Percentiles rank a stretch among this genome's conserved stretches.
phyloP scores from a whole-genome alignment of 2,888 invertebrate species.

The Ecdyonurus torrentis region DNA sequence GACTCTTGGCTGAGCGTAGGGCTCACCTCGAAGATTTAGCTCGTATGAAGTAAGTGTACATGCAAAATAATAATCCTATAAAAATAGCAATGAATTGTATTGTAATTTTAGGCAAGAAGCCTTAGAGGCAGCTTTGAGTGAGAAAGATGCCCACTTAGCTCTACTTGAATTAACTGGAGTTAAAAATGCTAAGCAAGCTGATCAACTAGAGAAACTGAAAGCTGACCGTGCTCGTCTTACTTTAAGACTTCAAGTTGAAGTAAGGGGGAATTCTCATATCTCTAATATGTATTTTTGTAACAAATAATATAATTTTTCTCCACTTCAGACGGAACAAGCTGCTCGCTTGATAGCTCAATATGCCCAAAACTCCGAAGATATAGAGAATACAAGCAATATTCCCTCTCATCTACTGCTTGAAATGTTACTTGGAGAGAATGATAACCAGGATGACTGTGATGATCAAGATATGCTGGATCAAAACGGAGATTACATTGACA shows the following conservation, averaged over 20 bases:
- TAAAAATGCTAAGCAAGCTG: conserved; percentile 42
- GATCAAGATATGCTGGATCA: background rate
- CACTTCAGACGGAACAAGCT: background rate
- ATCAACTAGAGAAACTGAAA: conserved; percentile 47
- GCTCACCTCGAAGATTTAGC: conserved; percentile 56
- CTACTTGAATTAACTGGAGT: conserved; percentile 59
- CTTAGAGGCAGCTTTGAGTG: conserved; percentile 64
- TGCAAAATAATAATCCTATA: background rate
- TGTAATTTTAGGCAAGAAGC: conserved; percentile 53
- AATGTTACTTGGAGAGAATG: background rate
- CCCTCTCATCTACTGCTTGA: background rate
- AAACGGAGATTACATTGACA: background rate
- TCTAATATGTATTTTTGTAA: background rate
- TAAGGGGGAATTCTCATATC: conserved; percentile 20
- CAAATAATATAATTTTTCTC: background rate
- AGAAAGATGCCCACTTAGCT: conserved; percentile 76
- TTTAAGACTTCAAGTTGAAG: conserved; percentile 52
- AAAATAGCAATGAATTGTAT: background rate
- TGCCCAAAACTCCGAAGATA: background rate
- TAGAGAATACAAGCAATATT: background rate
- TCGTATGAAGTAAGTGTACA: conserved; percentile 55
- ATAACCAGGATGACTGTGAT: background rate
- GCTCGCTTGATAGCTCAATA: background rate
- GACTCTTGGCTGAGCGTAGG: conserved; percentile 42
- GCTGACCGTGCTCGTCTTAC: conserved; percentile 52